phyloP scores from a whole-genome alignment of 2,113 vertebrate species.

The Sus scrofa region T2T-Sscrofa CM000812.6:15530501-15531000 shows the following conservation, averaged over 20 bases:
- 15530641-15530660: not conserved
- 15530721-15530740: not conserved
- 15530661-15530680: not conserved
- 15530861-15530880: not conserved
- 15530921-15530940: not conserved
- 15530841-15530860: not conserved
- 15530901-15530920: not conserved
- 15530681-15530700: not conserved
- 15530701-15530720: not conserved
- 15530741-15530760: not conserved
- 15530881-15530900: not conserved
- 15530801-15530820: not conserved
- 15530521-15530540: not conserved
- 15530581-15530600: not conserved
- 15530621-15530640: not conserved
- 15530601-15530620: not conserved
- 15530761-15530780: constrained; percentile 30
- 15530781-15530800: constrained; percentile 28
- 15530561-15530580: not conserved
- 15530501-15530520: not conserved
- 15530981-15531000: not conserved
- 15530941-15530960: not conserved
- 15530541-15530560: not conserved
- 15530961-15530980: not conserved
- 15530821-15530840: constrained; percentile 37